Percentiles rank a stretch among this genome's conserved stretches.
These are phyloP conservation scores for Apus apus DNA, from an alignment of 2,113 vertebrate species.

Conservation along the genomic window DNA sequence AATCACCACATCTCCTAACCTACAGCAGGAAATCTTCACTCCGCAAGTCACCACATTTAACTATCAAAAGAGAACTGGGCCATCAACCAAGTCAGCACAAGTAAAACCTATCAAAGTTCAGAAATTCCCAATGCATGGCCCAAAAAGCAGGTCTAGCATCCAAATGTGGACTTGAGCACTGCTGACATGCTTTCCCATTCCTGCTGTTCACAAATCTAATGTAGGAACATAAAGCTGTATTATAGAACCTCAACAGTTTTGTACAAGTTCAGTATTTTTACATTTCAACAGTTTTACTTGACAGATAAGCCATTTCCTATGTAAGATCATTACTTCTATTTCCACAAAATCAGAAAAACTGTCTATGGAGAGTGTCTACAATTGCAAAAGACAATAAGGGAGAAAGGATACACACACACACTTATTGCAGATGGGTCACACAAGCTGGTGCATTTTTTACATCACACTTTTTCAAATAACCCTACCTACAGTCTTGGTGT, in stretches of 20 bases:
- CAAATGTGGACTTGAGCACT: not conserved
- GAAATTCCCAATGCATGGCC: not conserved
- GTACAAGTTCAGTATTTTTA: not conserved
- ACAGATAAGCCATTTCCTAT: not conserved
- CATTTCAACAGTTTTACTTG: not conserved
- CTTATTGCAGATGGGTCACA: not conserved
- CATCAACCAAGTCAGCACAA: not conserved
- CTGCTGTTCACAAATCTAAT: not conserved
- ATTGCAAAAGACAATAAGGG: not conserved
- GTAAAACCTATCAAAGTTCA: not conserved
- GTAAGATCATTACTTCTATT: not conserved
- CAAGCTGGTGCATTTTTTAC: not conserved
- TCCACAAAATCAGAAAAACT: not conserved
- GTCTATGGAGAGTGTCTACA: not conserved
- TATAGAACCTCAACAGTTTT: not conserved
- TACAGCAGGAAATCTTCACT: not conserved
- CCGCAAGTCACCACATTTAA: not conserved
- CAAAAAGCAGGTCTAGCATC: not conserved
- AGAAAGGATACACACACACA: not conserved
- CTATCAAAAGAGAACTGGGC: not conserved
- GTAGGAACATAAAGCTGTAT: accelerated
- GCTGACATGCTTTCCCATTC: not conserved
- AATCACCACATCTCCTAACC: not conserved
- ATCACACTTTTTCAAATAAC: not conserved
- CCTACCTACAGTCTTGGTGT: accelerated